These are phyloP conservation scores for Carcina quercana DNA, from an alignment of 2,888 invertebrate species.

Conservation along the genomic window DNA sequence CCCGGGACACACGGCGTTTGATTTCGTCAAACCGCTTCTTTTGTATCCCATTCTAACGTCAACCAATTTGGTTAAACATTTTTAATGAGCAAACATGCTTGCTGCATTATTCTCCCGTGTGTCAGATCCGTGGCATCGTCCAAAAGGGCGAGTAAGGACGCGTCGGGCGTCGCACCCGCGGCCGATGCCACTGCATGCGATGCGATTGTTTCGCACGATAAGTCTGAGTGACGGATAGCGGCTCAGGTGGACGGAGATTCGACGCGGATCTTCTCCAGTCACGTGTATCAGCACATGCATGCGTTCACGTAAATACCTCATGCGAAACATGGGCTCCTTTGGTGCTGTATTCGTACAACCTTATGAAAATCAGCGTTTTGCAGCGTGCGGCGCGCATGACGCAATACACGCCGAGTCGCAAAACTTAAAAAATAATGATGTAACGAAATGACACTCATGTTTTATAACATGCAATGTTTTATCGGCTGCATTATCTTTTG, in stretches of 20 bases:
- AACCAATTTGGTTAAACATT: too few species aligned
- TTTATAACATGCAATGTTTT: too few species aligned
- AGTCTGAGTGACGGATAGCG: conserved; percentile 26
- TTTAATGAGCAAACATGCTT: too few species aligned
- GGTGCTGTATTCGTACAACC: background rate
- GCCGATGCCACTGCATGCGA: conserved; percentile 22
- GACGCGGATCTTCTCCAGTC: conserved; percentile 1
- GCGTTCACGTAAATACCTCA: too few species aligned
- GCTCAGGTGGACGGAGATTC: conserved; percentile 26
- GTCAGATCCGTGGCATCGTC: conserved; percentile 29
- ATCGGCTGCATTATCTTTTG: too few species aligned
- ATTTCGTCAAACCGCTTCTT: conserved; percentile 4
- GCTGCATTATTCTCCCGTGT: conserved; percentile 21
- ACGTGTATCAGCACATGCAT: too few species aligned
- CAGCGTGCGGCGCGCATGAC: too few species aligned
- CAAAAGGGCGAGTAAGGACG: conserved; percentile 60
- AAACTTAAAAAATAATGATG: too few species aligned
- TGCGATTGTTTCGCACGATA: conserved; percentile 31
- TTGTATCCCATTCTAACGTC: too few species aligned
- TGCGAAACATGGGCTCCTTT: background rate
- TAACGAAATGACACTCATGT: too few species aligned
- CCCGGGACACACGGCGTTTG: conserved; percentile 8
- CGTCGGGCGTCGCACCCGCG: conserved; percentile 49
- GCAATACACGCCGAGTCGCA: too few species aligned
- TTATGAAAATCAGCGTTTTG: background rate